Evolutionary conservation across 2,888 invertebrate species (phyloP).

Genomic region (Latheticus oryzae): DNA sequence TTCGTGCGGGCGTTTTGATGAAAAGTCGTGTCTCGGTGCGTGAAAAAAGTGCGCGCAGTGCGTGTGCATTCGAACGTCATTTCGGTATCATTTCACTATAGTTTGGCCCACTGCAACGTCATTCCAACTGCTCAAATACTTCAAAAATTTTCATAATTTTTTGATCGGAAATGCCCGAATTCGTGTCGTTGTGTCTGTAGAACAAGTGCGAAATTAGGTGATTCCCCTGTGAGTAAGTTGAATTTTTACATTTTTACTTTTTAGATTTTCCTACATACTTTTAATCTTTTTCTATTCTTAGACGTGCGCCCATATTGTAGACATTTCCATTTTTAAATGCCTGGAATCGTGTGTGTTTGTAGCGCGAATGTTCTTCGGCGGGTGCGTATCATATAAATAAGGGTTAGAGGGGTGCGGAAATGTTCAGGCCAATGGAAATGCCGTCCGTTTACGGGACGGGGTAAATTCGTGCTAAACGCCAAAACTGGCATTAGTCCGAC

Average conservation of each 20-base stretch:
- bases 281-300: conserved; percentile 16
- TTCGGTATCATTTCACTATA: conserved; percentile 48
- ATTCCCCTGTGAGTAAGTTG: conserved; percentile 25
- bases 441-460: conserved; percentile 62
- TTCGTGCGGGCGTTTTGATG: conserved; percentile 64
- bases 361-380: conserved; percentile 34
- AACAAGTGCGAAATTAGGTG: conserved; percentile 12
- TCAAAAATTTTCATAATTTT: conserved; percentile 11
- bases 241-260: conserved; percentile 19
- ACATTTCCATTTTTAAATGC: conserved; percentile 8
- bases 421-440: conserved; percentile 57
- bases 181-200: conserved; percentile 12
- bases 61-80: conserved; percentile 53
- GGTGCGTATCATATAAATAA: conserved; percentile 51
- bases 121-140: conserved; percentile 39
- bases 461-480: conserved; percentile 57
- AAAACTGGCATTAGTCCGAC: conserved; percentile 49
- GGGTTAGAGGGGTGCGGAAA: conserved; percentile 54
- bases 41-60: conserved; percentile 60
- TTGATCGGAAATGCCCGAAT: not conserved
- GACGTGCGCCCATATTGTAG: conserved; percentile 5
- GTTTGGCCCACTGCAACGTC: conserved; percentile 52
- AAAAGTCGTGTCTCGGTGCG: conserved; percentile 61
- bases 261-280: conserved; percentile 1
- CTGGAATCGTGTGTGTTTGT: conserved; percentile 7